phyloP scores from a whole-genome alignment of 2,113 vertebrate genomes.

The Psittacara wagleri region DNA sequence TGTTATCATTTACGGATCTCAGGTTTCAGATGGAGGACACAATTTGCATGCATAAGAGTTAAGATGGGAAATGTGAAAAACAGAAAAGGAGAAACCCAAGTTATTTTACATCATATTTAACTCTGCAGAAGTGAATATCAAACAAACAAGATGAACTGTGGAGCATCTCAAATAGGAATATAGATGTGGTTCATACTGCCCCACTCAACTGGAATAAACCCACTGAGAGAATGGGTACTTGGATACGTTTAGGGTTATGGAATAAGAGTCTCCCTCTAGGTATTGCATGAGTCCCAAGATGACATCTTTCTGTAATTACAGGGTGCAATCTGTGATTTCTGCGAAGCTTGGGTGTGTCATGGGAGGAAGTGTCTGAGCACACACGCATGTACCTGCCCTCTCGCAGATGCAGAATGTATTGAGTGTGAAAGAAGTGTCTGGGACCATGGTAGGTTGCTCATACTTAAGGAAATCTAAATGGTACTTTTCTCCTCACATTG shows the following conservation, averaged over 20 bases:
- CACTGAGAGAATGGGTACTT: neutral
- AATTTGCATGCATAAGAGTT: neutral
- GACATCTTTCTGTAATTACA: slow-evolving; percentile 47
- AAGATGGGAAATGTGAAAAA: neutral
- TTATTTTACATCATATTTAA: neutral
- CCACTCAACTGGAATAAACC: neutral
- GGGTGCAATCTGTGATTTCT: slow-evolving; percentile 98
- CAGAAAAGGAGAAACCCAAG: neutral
- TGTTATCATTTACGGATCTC: neutral
- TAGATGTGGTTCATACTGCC: neutral
- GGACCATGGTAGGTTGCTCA: slow-evolving; percentile 88
- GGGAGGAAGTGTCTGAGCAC: slow-evolving; percentile 94
- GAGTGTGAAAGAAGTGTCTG: slow-evolving; percentile 95
- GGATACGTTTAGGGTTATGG: neutral
- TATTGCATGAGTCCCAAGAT: neutral
- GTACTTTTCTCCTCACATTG: neutral
- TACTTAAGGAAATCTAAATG: neutral
- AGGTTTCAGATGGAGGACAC: neutral
- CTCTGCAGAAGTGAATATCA: neutral
- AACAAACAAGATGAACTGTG: neutral
- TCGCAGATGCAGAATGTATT: slow-evolving; percentile 90
- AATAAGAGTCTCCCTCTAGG: neutral
- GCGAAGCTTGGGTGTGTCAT: slow-evolving; percentile 98
- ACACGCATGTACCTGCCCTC: slow-evolving; percentile 90
- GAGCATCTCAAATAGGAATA: neutral